Conservation (phyloP, 37 sponge, comb jelly and placozoan species). For the Eunapius fragilis region DNA sequence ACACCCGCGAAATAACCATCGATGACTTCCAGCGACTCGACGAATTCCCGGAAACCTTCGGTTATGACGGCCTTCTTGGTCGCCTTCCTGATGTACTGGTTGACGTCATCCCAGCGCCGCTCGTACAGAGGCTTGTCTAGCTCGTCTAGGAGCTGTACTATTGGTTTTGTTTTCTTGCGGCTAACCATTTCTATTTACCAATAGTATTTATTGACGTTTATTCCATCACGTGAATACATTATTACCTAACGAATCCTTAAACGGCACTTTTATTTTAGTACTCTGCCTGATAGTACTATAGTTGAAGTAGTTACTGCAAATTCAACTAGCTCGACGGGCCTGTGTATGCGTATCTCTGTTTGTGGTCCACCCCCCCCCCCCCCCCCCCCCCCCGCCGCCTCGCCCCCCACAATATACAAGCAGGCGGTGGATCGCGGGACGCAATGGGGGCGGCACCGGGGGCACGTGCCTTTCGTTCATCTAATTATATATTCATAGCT, state of each 20-base stretch:
- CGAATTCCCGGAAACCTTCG: constrained; percentile 16
- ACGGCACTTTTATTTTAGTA: too few relatives aligned
- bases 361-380: too few relatives aligned
- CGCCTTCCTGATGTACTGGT: constrained; percentile 32
- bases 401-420: too few relatives aligned
- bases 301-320: too few relatives aligned
- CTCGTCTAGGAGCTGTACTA: background rate
- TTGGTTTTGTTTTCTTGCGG: constrained; percentile 11
- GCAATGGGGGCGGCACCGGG: too few relatives aligned
- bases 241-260: background rate
- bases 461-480: too few relatives aligned
- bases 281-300: too few relatives aligned
- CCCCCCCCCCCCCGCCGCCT: too few relatives aligned
- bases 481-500: too few relatives aligned
- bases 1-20: constrained; percentile 36
- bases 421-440: too few relatives aligned
- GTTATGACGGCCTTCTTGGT: constrained; percentile 53
- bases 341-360: too few relatives aligned
- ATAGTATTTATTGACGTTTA: background rate
- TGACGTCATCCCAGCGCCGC: constrained; percentile 54
- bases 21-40: constrained; percentile 34
- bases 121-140: constrained; percentile 57
- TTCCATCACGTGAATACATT: background rate
- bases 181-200: background rate
- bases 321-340: too few relatives aligned